phyloP scores from a whole-genome alignment of 2,797 vertebrate genomes.

The Hemitrygon akajei region DNA sequence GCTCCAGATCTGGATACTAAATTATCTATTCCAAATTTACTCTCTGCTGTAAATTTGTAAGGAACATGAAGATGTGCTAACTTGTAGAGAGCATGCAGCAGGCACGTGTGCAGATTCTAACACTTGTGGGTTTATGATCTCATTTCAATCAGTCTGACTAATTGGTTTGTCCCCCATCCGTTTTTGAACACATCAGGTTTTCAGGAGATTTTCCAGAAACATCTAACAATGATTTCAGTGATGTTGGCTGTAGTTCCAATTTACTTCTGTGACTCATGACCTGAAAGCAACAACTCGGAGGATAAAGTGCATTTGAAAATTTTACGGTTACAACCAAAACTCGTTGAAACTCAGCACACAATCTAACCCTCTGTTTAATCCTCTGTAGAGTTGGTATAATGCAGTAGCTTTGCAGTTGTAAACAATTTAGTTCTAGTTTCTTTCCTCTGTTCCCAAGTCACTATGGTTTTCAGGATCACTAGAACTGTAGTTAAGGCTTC shows the following conservation, averaged over 20 bases:
- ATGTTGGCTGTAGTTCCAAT: too few species aligned
- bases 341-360: neutral
- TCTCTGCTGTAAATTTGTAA: neutral
- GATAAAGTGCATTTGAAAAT: neutral
- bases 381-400: conserved; percentile 1
- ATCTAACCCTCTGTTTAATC: neutral
- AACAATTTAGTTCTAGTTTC: conserved; percentile 3
- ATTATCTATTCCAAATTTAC: neutral
- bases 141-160: neutral
- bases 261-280: neutral
- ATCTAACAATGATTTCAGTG: too few species aligned
- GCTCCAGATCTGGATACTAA: neutral
- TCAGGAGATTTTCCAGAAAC: neutral
- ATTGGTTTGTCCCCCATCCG: neutral
- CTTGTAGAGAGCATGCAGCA: neutral
- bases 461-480: conserved; percentile 28
- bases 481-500: conserved; percentile 19
- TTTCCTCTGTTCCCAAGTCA: conserved; percentile 7
- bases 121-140: neutral
- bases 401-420: neutral
- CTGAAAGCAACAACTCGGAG: neutral
- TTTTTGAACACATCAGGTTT: neutral
- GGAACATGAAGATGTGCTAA: neutral
- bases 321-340: neutral
- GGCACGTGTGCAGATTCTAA: neutral